Percentiles rank a stretch among this genome's conserved stretches.
phyloP scores from a whole-genome alignment of 2,797 vertebrate genomes.

The Rhinella marina region DNA sequence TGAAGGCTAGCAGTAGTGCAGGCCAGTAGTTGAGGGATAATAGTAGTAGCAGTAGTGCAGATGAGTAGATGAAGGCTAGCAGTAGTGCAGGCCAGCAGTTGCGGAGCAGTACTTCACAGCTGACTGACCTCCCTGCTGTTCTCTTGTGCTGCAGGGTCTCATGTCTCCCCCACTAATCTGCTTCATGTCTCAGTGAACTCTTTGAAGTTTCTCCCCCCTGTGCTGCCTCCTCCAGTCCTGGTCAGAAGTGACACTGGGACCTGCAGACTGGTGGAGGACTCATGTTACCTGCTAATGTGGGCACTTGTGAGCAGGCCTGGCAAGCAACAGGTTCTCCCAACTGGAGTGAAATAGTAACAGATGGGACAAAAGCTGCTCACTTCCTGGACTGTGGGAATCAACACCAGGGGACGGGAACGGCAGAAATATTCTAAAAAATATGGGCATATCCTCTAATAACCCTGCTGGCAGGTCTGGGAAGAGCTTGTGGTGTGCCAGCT shows the following conservation, averaged over 20 bases:
- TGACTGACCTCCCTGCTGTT: neutral
- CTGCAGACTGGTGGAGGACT: neutral
- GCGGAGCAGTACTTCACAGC: neutral
- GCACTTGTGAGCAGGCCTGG: neutral
- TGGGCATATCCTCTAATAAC: neutral
- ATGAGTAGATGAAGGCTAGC: no score
- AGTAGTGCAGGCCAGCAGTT: no score
- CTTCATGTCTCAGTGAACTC: slow-evolving; percentile 31
- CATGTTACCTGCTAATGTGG: neutral
- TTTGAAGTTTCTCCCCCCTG: neutral
- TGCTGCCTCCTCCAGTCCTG: neutral
- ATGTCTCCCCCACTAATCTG: neutral
- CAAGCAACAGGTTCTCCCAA: neutral
- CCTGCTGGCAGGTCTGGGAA: neutral
- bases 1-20: no score
- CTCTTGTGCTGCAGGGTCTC: neutral
- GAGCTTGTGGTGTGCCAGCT: neutral
- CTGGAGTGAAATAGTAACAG: neutral
- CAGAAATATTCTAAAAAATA: neutral
- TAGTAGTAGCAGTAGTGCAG: no score
- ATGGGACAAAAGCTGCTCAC: neutral
- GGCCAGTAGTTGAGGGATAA: no score
- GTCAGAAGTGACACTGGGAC: neutral
- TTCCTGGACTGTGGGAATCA: neutral
- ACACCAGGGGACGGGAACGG: neutral